Base-by-base conservation (phyloP, 2,113 vertebrate species). In the Telmatochromis sp. region DNA sequence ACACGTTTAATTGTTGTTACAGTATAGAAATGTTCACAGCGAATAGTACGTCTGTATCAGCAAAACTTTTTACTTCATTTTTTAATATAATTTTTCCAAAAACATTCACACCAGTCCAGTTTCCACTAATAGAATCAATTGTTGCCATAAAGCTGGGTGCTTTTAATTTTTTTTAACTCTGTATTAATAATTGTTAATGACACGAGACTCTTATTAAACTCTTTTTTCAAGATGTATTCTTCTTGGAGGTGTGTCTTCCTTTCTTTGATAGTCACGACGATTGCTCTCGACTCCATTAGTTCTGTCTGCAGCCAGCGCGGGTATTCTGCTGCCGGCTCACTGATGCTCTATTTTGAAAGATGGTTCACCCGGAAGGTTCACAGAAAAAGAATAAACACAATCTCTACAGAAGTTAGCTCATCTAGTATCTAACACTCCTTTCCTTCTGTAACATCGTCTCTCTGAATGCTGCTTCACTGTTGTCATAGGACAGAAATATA, bases 301-400 rank as follows among this genome's bases (percentile, higher is more conserved):
- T 80, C 4, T 87, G 94, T 5, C 96, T 96, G 93, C 19, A 15
- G 81, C 53, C 89, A 81, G 89, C 95, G 95, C 95, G 92, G 91
- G 89, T 89, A 75, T 88, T 91, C 57, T 19, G 3, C 4, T 8
- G 54, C 40, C n/a, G 37, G 35, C 73, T 65, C 15, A 17, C 7
- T 6, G 49, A 93, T 94, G 91, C 68, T 92, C 73, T 90, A 85
- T 88, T 19, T 2, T 0, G 1, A 19, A n/a, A 49, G 82, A 92
- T 84, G 84, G 1, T 19, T 86, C 86, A 89, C 89, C 81, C 21
- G 1, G 6, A 35, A 63, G 58, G 58, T 19, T 63, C 28, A 47
- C 23, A 28, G 23, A 47, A 47, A 31, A 75, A 28, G 4, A 7
- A 12, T 2, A 45, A 47, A 28, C 14, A 28, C 0, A 17, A 45